Base-by-base conservation (phyloP, 2,797 vertebrate species). In the Hafferia zeledoni region DNA sequence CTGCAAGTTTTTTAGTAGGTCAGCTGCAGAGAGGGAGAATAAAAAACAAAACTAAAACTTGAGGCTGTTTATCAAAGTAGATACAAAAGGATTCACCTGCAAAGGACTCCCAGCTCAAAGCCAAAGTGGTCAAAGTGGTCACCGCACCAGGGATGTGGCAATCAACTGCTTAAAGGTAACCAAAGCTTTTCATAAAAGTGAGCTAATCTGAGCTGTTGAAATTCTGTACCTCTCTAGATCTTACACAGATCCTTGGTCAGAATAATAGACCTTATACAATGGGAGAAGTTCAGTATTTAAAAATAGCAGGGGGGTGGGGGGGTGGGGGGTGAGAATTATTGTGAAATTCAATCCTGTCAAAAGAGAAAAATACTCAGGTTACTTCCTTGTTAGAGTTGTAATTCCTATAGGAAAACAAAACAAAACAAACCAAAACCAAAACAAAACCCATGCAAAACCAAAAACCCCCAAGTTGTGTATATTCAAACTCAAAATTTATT, bases 381-480 rank as follows among this genome's bases (percentile, higher is more conserved):
- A 27, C 44, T 74, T 79, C 41, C 20, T 50, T 67, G 22, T 76
- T 84, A 75, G 24, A 71, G 24, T 2, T 85, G 23, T 8, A 28
- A 39, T 60, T 41, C 82, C 20, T 57, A 18, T 10, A 70, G 20
- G 5, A 25, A 15, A 25, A 43, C 27, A n/a, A 9, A 61, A n/a
- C n/a, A n/a, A n/a, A n/a, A n/a, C n/a, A n/a, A 23, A 61, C 11
- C 57, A 22, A 56, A 37, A n/a, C n/a, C n/a, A n/a, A n/a, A n/a
- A n/a, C n/a, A n/a, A n/a, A n/a, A n/a, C n/a, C n/a, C n/a, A n/a
- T n/a, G n/a, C n/a, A n/a, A n/a, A n/a, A n/a, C n/a, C n/a, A n/a
- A 35, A 24, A 22, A 22, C 6, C 19, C 19, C 10, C 10, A 53
- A 4, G 5, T 4, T 53, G 1, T 15, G 8, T 17, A 0, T 33